These are phyloP conservation scores for Lypha dubia DNA, from an alignment of 2,888 invertebrate genomes.

Conservation along the genomic window DNA sequence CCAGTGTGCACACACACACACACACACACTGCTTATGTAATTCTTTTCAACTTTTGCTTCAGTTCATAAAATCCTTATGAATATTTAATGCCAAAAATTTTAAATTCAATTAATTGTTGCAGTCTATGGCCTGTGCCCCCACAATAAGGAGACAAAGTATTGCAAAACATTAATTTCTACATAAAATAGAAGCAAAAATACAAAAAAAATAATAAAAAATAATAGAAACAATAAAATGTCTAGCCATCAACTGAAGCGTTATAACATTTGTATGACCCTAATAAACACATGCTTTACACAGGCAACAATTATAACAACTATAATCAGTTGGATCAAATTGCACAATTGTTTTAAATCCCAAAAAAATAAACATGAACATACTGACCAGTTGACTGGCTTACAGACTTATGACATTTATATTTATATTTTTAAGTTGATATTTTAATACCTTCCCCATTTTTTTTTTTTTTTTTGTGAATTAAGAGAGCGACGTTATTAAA, in stretches of 20 bases:
- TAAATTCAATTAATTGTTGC: slow-evolving; percentile 65
- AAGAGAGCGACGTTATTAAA: slow-evolving; percentile 13
- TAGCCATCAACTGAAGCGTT: background rate
- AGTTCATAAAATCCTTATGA: slow-evolving; percentile 57
- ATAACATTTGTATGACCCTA: slow-evolving; percentile 39
- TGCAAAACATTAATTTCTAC: slow-evolving; percentile 9
- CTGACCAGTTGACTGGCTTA: background rate
- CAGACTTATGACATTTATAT: slow-evolving; percentile 26
- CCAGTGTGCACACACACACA: background rate
- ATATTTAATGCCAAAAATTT: slow-evolving; percentile 58
- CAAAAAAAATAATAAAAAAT: background rate
- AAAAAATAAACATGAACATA: slow-evolving; percentile 4
- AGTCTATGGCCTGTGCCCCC: background rate
- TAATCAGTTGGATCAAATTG: slow-evolving; percentile 45
- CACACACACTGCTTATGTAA: background rate
- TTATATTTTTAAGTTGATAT: slow-evolving; percentile 56
- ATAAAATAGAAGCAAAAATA: background rate
- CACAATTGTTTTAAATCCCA: slow-evolving; percentile 32
- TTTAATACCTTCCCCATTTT: slow-evolving; percentile 58
- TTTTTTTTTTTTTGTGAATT: background rate
- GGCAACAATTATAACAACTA: slow-evolving; percentile 31
- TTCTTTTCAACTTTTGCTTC: slow-evolving; percentile 21
- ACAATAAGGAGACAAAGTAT: slow-evolving; percentile 32
- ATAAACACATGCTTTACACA: slow-evolving; percentile 39
- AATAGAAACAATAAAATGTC: slow-evolving; percentile 24